Conservation (phyloP, 2,113 vertebrate genomes). For the Cinclus mexicanus region DNA sequence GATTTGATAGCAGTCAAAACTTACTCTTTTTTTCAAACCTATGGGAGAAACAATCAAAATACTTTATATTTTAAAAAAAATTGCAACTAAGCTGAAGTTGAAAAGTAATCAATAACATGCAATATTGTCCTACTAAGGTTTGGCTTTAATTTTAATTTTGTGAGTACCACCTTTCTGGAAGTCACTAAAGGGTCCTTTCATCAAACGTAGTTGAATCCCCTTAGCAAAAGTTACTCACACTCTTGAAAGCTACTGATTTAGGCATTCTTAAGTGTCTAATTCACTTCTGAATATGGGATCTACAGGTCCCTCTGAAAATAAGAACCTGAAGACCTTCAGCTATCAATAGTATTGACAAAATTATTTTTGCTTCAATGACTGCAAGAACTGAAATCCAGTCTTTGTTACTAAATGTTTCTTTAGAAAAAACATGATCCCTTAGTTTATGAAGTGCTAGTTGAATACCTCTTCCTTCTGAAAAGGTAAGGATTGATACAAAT, state of each 20-base stretch:
- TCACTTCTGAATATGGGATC: neutral
- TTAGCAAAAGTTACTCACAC: neutral
- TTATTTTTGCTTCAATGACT: neutral
- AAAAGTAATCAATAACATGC: neutral
- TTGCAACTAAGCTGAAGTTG: neutral
- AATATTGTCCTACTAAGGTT: neutral
- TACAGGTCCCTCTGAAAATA: neutral
- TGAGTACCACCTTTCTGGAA: neutral
- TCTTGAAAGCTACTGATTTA: neutral
- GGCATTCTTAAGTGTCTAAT: neutral
- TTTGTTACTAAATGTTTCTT: neutral
- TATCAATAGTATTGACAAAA: constrained; percentile 2
- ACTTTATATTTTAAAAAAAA: neutral
- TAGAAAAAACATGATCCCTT: neutral
- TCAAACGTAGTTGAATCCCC: neutral
- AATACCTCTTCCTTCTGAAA: neutral
- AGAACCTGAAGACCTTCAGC: neutral
- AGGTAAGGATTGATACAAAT: neutral
- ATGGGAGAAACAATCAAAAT: neutral
- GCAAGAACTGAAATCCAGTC: neutral
- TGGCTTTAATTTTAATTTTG: neutral
- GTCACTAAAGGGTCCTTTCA: neutral
- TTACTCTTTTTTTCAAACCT: neutral
- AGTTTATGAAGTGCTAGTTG: neutral
- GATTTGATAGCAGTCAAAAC: neutral